Evolutionary conservation across 2,113 vertebrate species (phyloP), one percentile per base, ranked within the genome.

Genomic region (Chloebia gouldiae): DNA sequence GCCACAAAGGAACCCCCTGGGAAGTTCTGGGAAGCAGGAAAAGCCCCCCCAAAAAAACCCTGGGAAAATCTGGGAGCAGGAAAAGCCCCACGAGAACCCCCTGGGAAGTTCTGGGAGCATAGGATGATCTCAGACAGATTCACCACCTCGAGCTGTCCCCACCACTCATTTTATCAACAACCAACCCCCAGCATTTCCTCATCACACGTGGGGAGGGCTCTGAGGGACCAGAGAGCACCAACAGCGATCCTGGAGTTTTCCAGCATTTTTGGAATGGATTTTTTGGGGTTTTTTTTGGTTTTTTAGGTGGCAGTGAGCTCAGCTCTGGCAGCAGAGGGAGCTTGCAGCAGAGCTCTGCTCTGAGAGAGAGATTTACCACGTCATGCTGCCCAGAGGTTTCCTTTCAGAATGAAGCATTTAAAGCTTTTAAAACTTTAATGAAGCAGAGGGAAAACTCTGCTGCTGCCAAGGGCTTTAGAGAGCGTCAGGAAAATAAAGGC

Each of bases 401-500:
- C 83, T 88, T 92, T 86, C 82, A 83, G 77, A 92, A 92, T 0
- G 56, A 81, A 71, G 83, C 86, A 64, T 92, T 96, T 94, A 88
- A 88, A 95, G 91, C 88, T 54, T 83, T 70, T 95, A 63, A 87
- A 94, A 90, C 72, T 91, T 94, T 95, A 94, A 96, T 91, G 91
- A 93, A 94, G 92, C 83, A 51, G 69, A 37, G 82, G 60, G 51
- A 84, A 81, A 94, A 71, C 88, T 91, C 80, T 16, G 1, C 61
- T 60, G 60, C 88, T 91, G 94, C 86, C 95, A 96, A 86, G 0
- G 3, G 92, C 88, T 92, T 88, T 39, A 42, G 63, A 86, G 90
- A 81, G 30, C 0, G 0, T 71, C 82, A 73, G 83, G 39, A 86
- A 96, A 92, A 94, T 10, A 60, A 68, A 88, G 40, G 81, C 81